phyloP scores from a whole-genome alignment of 1,140 invertebrate species.

The Trypoxylus dichotomus region DNA sequence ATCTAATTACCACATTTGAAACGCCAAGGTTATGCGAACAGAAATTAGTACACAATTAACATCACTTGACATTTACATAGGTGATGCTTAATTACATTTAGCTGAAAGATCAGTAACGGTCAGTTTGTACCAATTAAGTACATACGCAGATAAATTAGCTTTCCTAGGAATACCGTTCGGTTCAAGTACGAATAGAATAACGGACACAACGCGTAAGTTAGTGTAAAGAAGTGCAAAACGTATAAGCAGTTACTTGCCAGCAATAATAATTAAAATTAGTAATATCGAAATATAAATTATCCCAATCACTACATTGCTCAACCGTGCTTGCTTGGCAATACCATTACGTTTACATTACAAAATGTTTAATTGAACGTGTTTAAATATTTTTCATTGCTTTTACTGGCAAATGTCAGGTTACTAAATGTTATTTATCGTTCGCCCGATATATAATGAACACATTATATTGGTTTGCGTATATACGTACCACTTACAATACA shows the following conservation, averaged over 20 bases:
- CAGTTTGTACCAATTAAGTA: not conserved
- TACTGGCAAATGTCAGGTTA: not conserved
- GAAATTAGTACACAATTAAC: not conserved
- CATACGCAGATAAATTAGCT: not conserved
- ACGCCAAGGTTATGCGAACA: not conserved
- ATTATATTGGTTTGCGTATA: not conserved
- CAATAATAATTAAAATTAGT: not conserved
- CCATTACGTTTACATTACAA: not conserved
- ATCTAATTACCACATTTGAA: not conserved
- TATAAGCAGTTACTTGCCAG: not conserved
- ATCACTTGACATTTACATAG: not conserved
- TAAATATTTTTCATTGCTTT: not conserved
- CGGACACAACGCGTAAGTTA: not conserved
- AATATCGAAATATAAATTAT: constrained; percentile 1
- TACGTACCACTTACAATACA: too few relatives aligned
- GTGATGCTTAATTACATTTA: not conserved
- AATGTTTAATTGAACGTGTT: not conserved
- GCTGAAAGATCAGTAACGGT: not conserved
- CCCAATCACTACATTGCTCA: not conserved
- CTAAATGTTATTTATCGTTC: not conserved
- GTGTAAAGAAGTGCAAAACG: not conserved
- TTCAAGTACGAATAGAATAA: not conserved
- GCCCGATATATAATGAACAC: not conserved
- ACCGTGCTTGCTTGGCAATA: not conserved
- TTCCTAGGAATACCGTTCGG: not conserved